Conservation (phyloP, 2,113 vertebrate species). For the Menidia beryllina region DNA sequence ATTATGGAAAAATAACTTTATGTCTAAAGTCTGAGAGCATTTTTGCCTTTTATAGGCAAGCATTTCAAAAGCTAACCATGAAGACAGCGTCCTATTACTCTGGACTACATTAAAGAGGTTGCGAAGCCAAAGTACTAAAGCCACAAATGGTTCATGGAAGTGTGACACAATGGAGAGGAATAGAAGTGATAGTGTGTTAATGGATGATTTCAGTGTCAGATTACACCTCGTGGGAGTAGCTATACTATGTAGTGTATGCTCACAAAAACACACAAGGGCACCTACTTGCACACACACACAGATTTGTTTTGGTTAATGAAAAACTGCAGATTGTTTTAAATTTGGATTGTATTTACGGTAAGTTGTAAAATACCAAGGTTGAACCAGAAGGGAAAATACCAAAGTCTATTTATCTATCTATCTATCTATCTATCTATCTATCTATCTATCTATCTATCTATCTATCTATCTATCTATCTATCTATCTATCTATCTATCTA, state of each 20-base stretch:
- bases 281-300: background rate
- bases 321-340: constrained; percentile 7
- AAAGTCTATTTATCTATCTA: constrained; percentile 21
- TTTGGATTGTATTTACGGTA: constrained; percentile 29
- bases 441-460: constrained; percentile 5
- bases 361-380: constrained; percentile 39
- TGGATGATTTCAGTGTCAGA: constrained; percentile 70
- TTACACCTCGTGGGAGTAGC: constrained; percentile 66
- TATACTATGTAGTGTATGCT: constrained; percentile 40
- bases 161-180: constrained; percentile 70
- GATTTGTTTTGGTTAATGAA: background rate
- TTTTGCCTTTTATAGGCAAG: constrained; percentile 9
- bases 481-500: constrained; percentile 5
- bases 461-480: constrained; percentile 5
- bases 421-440: constrained; percentile 5
- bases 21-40: background rate
- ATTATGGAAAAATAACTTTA: background rate
- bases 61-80: constrained; percentile 26
- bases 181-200: constrained; percentile 74
- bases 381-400: constrained; percentile 4
- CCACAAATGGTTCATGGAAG: constrained; percentile 69
- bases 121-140: constrained; percentile 48
- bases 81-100: constrained; percentile 35
- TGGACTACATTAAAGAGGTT: constrained; percentile 49
- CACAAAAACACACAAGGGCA: constrained; percentile 41